Conservation (phyloP, 1,140 invertebrate species). For the Panulirus ornatus region DNA sequence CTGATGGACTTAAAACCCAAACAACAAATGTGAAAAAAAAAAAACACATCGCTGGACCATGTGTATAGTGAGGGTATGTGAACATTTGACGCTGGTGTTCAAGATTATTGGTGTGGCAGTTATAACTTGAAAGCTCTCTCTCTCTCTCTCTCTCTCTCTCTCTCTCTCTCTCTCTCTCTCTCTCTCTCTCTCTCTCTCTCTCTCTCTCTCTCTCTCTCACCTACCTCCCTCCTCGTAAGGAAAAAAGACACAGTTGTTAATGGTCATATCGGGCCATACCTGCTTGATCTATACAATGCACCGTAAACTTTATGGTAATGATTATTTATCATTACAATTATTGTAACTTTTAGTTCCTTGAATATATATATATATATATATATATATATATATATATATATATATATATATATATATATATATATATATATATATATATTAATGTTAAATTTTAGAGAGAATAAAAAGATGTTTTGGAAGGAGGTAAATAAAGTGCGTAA, state of each 20-base stretch:
- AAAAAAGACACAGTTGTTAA: too few relatives aligned
- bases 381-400: neutral
- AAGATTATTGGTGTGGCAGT: neutral
- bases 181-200: constrained; percentile 3
- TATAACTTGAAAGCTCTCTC: constrained; percentile 7
- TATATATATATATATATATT: neutral
- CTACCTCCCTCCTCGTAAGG: neutral
- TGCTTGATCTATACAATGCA: too few relatives aligned
- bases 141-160: constrained; percentile 50
- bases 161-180: constrained; percentile 20
- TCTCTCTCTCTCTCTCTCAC: neutral
- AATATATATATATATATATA: constrained; percentile 2
- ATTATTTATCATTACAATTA: too few relatives aligned
- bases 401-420: neutral
- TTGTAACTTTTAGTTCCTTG: too few relatives aligned
- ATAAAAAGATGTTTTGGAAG: too few relatives aligned
- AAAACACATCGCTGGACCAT: neutral
- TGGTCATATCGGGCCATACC: too few relatives aligned
- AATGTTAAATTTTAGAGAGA: too few relatives aligned
- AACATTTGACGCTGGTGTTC: neutral
- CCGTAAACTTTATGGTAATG: too few relatives aligned
- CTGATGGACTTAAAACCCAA: too few relatives aligned
- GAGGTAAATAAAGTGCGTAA: too few relatives aligned
- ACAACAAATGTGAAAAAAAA: too few relatives aligned
- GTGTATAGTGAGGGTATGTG: neutral